Conservation (phyloP, 2,888 invertebrate species). For the Melipona beecheii region DNA sequence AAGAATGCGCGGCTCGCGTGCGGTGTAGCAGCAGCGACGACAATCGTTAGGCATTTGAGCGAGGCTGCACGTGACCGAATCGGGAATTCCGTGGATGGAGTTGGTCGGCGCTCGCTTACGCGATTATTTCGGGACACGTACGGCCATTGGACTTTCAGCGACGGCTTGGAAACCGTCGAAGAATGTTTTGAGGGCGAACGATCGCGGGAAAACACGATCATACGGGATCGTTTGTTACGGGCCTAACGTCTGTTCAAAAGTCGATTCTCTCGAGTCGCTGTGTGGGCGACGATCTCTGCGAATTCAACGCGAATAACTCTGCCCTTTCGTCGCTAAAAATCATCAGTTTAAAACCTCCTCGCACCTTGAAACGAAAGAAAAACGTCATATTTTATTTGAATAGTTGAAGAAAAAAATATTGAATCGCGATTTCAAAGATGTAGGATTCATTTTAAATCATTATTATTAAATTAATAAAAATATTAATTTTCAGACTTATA, state of each 20-base stretch:
- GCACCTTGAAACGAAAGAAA: no score
- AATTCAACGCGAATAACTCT: background rate
- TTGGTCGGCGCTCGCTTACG: slow-evolving; percentile 44
- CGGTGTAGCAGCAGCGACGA: slow-evolving; percentile 48
- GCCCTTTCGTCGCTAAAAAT: background rate
- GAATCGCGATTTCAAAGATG: no score
- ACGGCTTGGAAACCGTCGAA: slow-evolving; percentile 47
- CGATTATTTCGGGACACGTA: slow-evolving; percentile 64
- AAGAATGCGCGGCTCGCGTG: slow-evolving; percentile 47
- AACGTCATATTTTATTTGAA: no score
- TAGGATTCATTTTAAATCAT: no score
- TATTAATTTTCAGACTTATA: no score
- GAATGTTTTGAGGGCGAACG: slow-evolving; percentile 47
- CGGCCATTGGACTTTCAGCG: slow-evolving; percentile 59
- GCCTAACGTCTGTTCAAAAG: background rate
- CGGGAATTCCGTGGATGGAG: slow-evolving; percentile 55
- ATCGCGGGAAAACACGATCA: background rate
- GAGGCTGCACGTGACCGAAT: slow-evolving; percentile 61
- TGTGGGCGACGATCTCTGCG: background rate
- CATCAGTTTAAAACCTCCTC: background rate
- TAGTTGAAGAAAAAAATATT: no score
- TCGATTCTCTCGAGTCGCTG: background rate
- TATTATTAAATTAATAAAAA: no score
- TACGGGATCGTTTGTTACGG: slow-evolving; percentile 17
- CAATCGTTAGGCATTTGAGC: slow-evolving; percentile 62